phyloP scores from a whole-genome alignment of 1,140 invertebrate species.

The Pogonomyrmex californicus region DNA sequence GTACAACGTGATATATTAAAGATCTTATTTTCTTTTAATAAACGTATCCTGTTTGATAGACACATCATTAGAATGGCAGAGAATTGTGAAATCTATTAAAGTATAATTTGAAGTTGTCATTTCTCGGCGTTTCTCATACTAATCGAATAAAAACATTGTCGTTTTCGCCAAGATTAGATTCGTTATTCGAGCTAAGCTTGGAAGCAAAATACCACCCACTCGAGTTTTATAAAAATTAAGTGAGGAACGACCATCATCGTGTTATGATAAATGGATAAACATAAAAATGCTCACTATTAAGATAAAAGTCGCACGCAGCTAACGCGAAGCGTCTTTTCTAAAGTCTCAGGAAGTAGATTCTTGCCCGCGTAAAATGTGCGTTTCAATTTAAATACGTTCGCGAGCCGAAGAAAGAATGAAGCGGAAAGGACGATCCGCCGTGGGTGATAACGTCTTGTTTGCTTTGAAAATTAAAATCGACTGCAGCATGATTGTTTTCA shows the following conservation, averaged over 20 bases:
- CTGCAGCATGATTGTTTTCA: constrained; percentile 62
- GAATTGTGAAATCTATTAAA: constrained; percentile 27
- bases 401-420: constrained; percentile 17
- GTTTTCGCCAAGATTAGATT: constrained; percentile 31
- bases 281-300: constrained; percentile 6
- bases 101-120: constrained; percentile 55
- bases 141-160: constrained; percentile 60
- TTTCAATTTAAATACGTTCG: constrained; percentile 29
- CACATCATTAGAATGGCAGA: background rate
- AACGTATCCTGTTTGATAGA: background rate
- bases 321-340: background rate
- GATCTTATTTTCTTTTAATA: constrained; percentile 32
- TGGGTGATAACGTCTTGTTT: constrained; percentile 58
- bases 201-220: background rate
- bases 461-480: constrained; percentile 65
- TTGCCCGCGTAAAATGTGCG: background rate
- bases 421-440: constrained; percentile 41
- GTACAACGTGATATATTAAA: background rate
- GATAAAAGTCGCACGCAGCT: background rate
- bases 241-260: background rate
- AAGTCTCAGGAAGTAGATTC: background rate
- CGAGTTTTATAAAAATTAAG: constrained; percentile 6
- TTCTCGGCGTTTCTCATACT: constrained; percentile 30
- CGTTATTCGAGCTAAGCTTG: constrained; percentile 23
- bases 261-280: background rate